Base-by-base conservation (phyloP, 2,888 invertebrate species). In the Clitarchus hookeri region DNA sequence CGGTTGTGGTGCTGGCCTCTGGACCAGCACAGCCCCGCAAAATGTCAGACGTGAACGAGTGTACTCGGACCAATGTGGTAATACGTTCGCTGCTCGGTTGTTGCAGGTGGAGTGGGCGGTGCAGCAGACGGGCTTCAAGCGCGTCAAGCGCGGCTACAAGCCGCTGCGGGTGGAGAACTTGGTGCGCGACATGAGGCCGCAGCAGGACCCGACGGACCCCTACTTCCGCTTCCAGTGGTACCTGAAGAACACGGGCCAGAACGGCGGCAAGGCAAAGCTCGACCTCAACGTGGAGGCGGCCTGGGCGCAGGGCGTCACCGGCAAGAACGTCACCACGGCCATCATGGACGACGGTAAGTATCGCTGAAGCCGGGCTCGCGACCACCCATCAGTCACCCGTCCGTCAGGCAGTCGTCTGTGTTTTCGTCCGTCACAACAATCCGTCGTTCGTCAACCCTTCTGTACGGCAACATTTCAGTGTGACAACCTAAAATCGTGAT, bases 191-290 rank as follows among this genome's bases (percentile, higher is more conserved):
- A 91, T 85, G 90, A 90, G 88, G 85, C 89, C 87, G 4, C 92
- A 93, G 87, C 91, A 91, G 82, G 96, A 97, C 90, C 98, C 99
- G 0, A 95, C 96, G 16, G 99, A 99, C 93, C 99, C 99, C 0
- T 97, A 98, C 90, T 99, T 99, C 91, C 96, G 96, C 78, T 95
- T 97, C 90, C 99, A 99, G 92, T 99, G 99, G 99, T 99, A 99
- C 92, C 92, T 99, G 92, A 98, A 98, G 93, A 99, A 99, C 91
- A 98, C 98, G 0, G 99, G 99, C 0, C 99, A 99, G 92, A 99
- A 99, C 91, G 99, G 98, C 0, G 99, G 99, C 23, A 99, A 99
- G 90, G 96, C 97, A 12, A 97, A 97, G 89, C 92, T 99, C 89
- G 99, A 99, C 91, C 93, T 99, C 89, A 99, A 99, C 91, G 99